These are phyloP conservation scores for Tenrec ecaudatus DNA, from an alignment of 2,113 vertebrate genomes.

Conservation along the genomic window DNA sequence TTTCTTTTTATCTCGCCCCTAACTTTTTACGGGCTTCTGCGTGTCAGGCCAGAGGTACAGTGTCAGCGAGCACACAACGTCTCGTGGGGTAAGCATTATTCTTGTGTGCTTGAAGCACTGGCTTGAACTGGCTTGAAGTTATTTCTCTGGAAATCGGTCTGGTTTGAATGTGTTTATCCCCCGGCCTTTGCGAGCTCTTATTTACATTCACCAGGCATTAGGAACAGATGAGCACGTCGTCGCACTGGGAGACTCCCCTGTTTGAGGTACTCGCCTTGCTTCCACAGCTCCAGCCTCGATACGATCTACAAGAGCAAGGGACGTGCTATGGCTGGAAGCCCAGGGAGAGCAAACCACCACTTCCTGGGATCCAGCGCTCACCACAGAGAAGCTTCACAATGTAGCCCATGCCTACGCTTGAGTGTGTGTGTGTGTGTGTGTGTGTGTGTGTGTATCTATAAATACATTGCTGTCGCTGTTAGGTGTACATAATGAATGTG, in stretches of 20 bases:
- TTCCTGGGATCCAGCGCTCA: constrained; percentile 57
- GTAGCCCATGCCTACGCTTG: not conserved
- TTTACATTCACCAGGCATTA: constrained; percentile 82
- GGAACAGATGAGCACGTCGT: constrained; percentile 80
- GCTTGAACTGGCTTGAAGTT: constrained; percentile 84
- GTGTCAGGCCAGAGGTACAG: constrained; percentile 58
- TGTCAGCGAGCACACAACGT: constrained; percentile 78
- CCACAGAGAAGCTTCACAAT: not conserved
- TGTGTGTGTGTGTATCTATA: not conserved
- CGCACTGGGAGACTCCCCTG: constrained; percentile 72
- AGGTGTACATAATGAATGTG: not conserved
- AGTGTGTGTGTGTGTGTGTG: not conserved
- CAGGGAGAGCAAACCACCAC: constrained; percentile 71
- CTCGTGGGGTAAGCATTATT: constrained; percentile 83
- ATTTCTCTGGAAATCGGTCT: constrained; percentile 82
- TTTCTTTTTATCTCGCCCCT: constrained; percentile 65
- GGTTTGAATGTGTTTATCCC: constrained; percentile 83
- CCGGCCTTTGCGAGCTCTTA: constrained; percentile 75
- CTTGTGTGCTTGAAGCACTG: constrained; percentile 77
- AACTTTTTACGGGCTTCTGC: constrained; percentile 70
- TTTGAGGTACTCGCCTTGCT: constrained; percentile 81
- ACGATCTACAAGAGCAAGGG: constrained; percentile 80
- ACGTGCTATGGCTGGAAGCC: constrained; percentile 81
- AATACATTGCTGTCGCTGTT: not conserved
- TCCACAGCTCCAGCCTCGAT: constrained; percentile 79